A percentile compares a stretch with the other conserved stretches of the same genome.
Conservation (phyloP, 2,113 vertebrate genomes). For the Lontra canadensis region DNA sequence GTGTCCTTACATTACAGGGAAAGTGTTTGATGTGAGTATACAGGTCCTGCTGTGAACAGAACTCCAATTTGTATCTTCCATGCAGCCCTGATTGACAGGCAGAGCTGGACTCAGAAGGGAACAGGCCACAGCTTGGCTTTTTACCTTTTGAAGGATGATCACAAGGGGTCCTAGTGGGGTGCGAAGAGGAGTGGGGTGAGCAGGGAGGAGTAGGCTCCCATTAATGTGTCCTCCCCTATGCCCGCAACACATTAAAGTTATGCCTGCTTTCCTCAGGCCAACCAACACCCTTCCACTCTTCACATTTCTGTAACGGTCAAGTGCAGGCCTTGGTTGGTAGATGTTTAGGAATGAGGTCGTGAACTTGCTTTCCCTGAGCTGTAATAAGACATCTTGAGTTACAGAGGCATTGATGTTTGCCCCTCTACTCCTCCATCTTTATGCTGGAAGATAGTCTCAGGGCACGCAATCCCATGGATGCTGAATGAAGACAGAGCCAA, state of each 20-base stretch:
- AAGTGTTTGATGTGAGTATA: neutral
- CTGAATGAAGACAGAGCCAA: neutral
- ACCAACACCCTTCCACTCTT: neutral
- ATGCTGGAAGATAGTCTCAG: neutral
- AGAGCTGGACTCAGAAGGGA: neutral
- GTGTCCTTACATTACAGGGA: neutral
- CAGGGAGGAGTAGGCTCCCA: neutral
- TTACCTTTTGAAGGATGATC: neutral
- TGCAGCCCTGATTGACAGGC: neutral
- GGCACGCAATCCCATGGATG: neutral
- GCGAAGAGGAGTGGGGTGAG: neutral
- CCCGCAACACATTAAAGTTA: rapidly evolving
- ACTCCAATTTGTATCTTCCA: neutral
- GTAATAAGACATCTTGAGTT: neutral
- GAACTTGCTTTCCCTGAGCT: neutral
- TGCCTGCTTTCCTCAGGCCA: neutral
- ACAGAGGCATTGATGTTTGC: neutral
- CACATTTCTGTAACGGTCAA: neutral
- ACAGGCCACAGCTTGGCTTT: neutral
- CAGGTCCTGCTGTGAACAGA: constrained; percentile 31
- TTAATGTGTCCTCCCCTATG: neutral
- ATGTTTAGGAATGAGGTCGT: neutral
- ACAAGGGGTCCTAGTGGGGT: neutral
- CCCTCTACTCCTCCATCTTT: neutral
- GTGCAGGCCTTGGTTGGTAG: neutral